Evolutionary conservation across 2,113 vertebrate species (phyloP), one percentile per base, ranked within the genome.

Genomic region (Clarias batrachus): DNA sequence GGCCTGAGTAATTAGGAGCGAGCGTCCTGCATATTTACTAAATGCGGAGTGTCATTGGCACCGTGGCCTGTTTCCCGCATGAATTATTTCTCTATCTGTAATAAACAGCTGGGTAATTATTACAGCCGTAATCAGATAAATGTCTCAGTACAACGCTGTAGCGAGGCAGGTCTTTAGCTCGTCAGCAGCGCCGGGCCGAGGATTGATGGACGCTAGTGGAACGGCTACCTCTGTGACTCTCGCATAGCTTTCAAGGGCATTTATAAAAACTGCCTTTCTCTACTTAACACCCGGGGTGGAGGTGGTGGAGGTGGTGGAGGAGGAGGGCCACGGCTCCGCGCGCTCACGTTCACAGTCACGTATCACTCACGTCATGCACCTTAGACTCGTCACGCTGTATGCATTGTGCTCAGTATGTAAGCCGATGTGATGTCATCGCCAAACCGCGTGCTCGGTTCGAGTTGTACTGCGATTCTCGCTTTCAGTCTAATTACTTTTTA

Each of bases 21-120:
- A 97, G 96, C 96, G 93, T 96, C 97, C 98, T 98, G 97, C 97
- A 98, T 98, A 98, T 98, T 99, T 98, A 97, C 97, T 97, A 96
- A 98, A 97, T 96, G 96, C 95, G 65, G 94, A 96, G 96, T 97
- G 97, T 97, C 97, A 97, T 96, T 95, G 95, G 95, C 95, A 97
- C 95, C 97, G 96, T 92, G 96, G 97, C 97, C 97, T 97, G 96
- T 97, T 98, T 97, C 97, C 97, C 97, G 95, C 96, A 96, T 99
- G 97, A 98, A 97, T 98, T 98, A 98, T 98, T 97, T 96, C 96
- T 98, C 96, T 98, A 97, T 97, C 96, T 98, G 96, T 96, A 96
- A 94, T 97, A 98, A 98, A 98, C 97, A 98, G 97, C 97, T 96
- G 97, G 96, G 96, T 98, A 97, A 98, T 98, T 97, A 98, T 98